Evolutionary conservation across 2,888 invertebrate species (phyloP).

Genomic region (Andrena praecox): DNA sequence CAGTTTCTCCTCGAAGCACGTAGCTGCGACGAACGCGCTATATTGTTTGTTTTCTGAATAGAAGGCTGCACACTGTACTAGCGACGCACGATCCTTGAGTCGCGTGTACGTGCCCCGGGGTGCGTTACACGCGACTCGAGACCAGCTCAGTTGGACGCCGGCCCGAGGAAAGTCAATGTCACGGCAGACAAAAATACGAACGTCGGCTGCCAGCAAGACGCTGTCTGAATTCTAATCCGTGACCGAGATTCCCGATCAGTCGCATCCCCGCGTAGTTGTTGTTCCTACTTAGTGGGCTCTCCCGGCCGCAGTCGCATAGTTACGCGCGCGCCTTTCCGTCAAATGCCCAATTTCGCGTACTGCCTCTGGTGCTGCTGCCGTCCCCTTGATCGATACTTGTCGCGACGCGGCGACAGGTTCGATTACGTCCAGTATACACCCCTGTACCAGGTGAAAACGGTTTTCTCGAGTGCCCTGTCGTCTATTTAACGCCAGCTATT

Average conservation of each 20-base stretch:
- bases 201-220: constrained; percentile 50
- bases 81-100: constrained; percentile 3
- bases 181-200: constrained; percentile 65
- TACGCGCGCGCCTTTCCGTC: constrained; percentile 39
- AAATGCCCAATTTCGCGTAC: constrained; percentile 66
- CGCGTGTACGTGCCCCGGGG: constrained; percentile 13
- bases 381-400: constrained; percentile 60
- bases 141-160: constrained; percentile 47
- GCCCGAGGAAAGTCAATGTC: constrained; percentile 72
- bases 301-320: constrained; percentile 30
- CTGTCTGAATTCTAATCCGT: constrained; percentile 58
- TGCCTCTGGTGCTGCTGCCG: constrained; percentile 69
- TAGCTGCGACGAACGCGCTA: too few relatives aligned
- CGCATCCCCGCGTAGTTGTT: constrained; percentile 45
- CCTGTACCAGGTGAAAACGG: constrained; percentile 76
- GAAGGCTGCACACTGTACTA: neutral
- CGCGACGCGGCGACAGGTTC: constrained; percentile 69
- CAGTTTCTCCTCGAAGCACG: too few relatives aligned
- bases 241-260: constrained; percentile 66
- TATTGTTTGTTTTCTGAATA: neutral
- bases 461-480: constrained; percentile 17
- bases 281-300: constrained; percentile 6
- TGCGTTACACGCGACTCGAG: constrained; percentile 36
- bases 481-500: constrained; percentile 13
- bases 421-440: constrained; percentile 79